phyloP scores from a whole-genome alignment of 53 echinoderm and acorn worm species.

The Echinarachnius parma region DNA sequence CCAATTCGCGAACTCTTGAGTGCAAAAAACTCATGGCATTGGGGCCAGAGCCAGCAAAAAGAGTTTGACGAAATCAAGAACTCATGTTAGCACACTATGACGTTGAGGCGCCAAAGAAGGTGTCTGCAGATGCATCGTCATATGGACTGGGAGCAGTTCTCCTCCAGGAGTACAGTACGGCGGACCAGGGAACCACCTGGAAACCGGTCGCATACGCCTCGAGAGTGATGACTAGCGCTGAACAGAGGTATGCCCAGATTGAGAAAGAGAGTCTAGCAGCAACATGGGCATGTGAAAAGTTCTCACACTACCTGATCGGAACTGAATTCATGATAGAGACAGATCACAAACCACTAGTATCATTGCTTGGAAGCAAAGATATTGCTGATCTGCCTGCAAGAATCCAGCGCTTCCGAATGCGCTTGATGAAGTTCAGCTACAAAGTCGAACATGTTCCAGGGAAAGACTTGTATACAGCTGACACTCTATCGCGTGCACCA shows the following conservation, averaged over 20 bases:
- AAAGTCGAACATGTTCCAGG: conserved; percentile 53
- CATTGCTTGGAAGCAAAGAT: conserved; percentile 38
- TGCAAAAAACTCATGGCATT: conserved; percentile 45
- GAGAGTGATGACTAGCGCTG: conserved; percentile 48
- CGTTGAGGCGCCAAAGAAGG: conserved; percentile 31
- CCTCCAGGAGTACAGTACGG: conserved; percentile 21
- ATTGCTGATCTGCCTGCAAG: conserved; percentile 37
- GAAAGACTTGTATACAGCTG: conserved; percentile 38
- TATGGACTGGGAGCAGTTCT: conserved; percentile 60
- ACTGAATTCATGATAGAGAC: conserved; percentile 51
- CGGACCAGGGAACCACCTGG: conserved; percentile 2
- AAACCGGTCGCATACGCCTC: conserved; percentile 51
- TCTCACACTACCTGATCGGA: conserved; percentile 47
- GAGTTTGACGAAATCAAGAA: conserved; percentile 39
- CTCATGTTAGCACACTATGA: conserved; percentile 44
- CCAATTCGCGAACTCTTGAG: conserved; percentile 54
- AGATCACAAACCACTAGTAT: conserved; percentile 57
- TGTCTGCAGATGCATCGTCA: conserved; percentile 57
- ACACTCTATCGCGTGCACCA: conserved; percentile 59
- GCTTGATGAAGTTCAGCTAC: conserved; percentile 41
- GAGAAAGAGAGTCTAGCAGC: conserved; percentile 55
- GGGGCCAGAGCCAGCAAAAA: conserved; percentile 41
- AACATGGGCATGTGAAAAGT: conserved; percentile 53
- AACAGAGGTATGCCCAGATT: conserved; percentile 62
- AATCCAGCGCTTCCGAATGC: conserved; percentile 59